Percentiles rank a stretch among this genome's conserved stretches.
Evolutionary conservation across 2,113 vertebrate genomes (phyloP).

Genomic region (Rhombomys opimus): DNA sequence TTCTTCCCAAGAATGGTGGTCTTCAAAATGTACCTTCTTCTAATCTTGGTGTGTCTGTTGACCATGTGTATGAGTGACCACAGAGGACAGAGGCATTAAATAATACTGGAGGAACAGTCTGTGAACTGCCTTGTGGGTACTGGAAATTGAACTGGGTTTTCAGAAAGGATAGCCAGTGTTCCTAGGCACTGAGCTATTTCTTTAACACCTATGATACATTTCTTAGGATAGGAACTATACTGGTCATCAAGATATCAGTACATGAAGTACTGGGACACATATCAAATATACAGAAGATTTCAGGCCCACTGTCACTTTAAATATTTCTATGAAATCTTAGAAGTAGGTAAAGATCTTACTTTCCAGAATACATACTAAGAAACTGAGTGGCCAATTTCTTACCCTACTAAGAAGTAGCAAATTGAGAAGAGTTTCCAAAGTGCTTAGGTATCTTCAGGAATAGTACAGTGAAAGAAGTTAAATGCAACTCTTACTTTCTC

Average conservation of each 20-base stretch:
- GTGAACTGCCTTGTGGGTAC: too few relatives aligned
- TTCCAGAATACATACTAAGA: constrained; percentile 6
- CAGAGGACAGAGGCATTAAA: background rate
- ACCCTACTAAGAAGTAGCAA: background rate
- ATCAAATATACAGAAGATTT: background rate
- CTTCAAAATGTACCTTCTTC: background rate
- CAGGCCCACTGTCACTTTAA: background rate
- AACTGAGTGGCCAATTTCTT: background rate
- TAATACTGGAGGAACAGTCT: background rate
- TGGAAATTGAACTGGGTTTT: too few relatives aligned
- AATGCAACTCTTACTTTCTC: background rate
- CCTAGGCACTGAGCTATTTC: too few relatives aligned
- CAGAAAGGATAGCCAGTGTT: background rate
- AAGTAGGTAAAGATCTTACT: background rate
- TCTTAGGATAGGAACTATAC: background rate
- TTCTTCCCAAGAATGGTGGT: background rate
- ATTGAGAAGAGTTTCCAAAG: background rate
- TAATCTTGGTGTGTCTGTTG: background rate
- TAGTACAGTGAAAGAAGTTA: background rate
- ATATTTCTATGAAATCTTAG: background rate
- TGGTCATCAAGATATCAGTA: background rate
- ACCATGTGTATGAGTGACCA: background rate
- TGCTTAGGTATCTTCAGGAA: background rate
- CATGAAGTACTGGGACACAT: too few relatives aligned
- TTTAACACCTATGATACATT: background rate